Percentiles rank a stretch among this genome's conserved stretches.
Evolutionary conservation across 2,113 vertebrate species (phyloP).

Genomic region (Furnarius figulus): DNA sequence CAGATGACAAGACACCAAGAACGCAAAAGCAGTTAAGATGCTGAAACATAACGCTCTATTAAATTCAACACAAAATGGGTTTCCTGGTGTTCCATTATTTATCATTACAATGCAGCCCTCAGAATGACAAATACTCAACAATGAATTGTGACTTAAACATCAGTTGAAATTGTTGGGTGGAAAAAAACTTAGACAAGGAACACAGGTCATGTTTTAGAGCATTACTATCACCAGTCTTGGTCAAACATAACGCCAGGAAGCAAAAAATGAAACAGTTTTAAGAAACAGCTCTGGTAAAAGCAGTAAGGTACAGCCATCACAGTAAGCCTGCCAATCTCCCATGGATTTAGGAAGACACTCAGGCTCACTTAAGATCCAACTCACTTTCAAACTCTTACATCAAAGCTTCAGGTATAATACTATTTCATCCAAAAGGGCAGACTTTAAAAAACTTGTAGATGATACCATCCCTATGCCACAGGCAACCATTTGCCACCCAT

Average conservation of each 20-base stretch:
- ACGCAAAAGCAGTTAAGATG: background rate
- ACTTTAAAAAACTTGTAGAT: background rate
- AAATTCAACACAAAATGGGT: background rate
- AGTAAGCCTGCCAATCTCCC: background rate
- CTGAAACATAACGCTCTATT: background rate
- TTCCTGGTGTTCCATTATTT: background rate
- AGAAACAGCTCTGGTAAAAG: background rate
- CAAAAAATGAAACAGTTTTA: background rate
- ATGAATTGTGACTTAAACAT: background rate
- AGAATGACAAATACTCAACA: background rate
- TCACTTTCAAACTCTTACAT: background rate
- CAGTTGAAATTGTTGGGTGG: background rate
- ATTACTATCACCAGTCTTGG: background rate
- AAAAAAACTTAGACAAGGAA: background rate
- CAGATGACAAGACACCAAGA: background rate
- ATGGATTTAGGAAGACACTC: background rate
- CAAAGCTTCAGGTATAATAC: background rate
- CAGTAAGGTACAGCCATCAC: background rate
- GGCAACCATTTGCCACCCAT: background rate
- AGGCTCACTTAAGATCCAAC: background rate
- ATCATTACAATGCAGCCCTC: background rate
- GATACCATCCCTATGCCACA: background rate
- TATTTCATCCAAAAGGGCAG: background rate
- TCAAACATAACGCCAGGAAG: background rate
- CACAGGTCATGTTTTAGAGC: rapidly evolving